These are phyloP conservation scores for Pao palembangensis DNA, from an alignment of 2,113 vertebrate species.

Conservation along the genomic window DNA sequence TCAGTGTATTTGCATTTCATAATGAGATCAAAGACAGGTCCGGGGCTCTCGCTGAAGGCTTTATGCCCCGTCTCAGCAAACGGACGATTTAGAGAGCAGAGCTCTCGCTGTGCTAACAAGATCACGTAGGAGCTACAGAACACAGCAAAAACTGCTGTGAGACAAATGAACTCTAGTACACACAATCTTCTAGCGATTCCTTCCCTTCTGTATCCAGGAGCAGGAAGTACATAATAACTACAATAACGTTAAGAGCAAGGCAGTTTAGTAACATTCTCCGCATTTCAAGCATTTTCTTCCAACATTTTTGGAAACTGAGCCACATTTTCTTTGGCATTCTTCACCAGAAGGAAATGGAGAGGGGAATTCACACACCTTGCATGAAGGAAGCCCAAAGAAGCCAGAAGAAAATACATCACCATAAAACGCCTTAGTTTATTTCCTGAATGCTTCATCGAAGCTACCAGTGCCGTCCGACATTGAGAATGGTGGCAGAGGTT, in stretches of 20 bases:
- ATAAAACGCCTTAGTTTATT: constrained; percentile 18
- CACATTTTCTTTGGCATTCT: constrained; percentile 62
- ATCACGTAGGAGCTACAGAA: constrained; percentile 49
- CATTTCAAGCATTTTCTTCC: constrained; percentile 62
- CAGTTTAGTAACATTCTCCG: no score
- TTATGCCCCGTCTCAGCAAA: constrained; percentile 53
- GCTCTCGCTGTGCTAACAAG: constrained; percentile 51
- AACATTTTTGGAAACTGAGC: constrained; percentile 63
- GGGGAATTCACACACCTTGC: constrained; percentile 60
- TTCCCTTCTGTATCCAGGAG: constrained; percentile 52
- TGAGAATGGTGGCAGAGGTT: not conserved
- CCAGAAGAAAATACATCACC: constrained; percentile 51
- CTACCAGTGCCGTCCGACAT: not conserved
- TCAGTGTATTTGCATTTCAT: constrained; percentile 78
- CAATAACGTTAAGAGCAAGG: constrained; percentile 62
- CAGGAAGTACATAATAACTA: constrained; percentile 49
- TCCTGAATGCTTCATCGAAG: constrained; percentile 23
- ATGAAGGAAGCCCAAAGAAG: constrained; percentile 56
- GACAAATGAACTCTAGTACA: constrained; percentile 47
- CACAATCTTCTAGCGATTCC: constrained; percentile 1
- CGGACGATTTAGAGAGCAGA: constrained; percentile 55
- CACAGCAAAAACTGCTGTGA: constrained; percentile 38
- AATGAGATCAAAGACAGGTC: constrained; percentile 77
- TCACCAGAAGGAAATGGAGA: constrained; percentile 57
- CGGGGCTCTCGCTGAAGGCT: constrained; percentile 61